Evolutionary conservation across 2,113 vertebrate genomes (phyloP).

Genomic region (Geothlypis trichas): DNA sequence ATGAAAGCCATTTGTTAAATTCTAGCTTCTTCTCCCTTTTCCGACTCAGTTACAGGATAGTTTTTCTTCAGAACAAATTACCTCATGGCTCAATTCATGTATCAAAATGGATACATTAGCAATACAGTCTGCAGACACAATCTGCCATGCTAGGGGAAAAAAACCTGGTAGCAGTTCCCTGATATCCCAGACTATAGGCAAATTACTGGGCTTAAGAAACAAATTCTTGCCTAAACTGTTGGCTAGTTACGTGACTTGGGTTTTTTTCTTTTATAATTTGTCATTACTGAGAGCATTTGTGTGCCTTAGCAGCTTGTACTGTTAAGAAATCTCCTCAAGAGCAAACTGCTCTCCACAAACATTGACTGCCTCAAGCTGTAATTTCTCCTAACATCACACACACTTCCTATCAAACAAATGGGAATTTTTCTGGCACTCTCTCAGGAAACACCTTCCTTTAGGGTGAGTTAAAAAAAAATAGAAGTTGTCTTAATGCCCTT

Average conservation of each 20-base stretch:
- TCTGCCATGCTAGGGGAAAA: neutral
- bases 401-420: constrained; percentile 22
- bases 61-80: neutral
- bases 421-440: neutral
- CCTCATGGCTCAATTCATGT: neutral
- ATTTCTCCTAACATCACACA: constrained; percentile 7
- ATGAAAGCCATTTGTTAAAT: neutral
- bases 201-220: neutral
- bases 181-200: neutral
- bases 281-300: neutral
- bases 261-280: neutral
- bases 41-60: neutral
- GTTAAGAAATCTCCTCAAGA: neutral
- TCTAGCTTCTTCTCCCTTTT: neutral
- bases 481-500: neutral
- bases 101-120: neutral
- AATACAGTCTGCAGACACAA: rapidly evolving
- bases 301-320: neutral
- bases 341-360: neutral
- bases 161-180: neutral
- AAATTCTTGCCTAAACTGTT: neutral
- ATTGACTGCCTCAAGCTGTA: neutral
- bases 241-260: rapidly evolving
- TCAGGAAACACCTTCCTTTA: constrained; percentile 34
- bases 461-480: neutral